Evolutionary conservation across 2,113 vertebrate species (phyloP).

Genomic region (Glaucidium brasilianum): DNA sequence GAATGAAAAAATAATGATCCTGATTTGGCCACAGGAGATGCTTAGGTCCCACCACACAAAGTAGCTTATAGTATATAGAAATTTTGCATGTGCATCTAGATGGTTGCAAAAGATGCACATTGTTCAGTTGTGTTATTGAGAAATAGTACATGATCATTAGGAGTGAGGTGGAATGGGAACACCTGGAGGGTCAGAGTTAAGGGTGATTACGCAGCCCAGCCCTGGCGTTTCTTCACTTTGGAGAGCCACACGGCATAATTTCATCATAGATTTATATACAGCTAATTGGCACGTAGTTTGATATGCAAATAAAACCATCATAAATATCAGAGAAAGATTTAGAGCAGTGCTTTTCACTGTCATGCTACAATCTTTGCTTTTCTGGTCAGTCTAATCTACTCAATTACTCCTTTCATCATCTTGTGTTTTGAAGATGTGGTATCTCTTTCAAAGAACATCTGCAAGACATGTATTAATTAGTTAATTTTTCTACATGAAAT

Average conservation of each 20-base stretch:
- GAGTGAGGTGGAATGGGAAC: background rate
- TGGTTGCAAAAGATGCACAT: background rate
- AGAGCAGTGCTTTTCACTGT: background rate
- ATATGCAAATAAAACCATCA: conserved; percentile 29
- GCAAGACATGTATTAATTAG: conserved; percentile 1
- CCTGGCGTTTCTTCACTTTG: background rate
- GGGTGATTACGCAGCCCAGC: conserved; percentile 24
- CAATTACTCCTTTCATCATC: conserved; percentile 19
- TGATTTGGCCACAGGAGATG: background rate
- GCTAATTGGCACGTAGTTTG: conserved; percentile 15
- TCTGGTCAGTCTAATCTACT: conserved; percentile 32
- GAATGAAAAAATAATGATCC: background rate
- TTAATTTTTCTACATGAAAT: background rate
- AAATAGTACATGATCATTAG: background rate
- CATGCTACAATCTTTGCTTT: conserved; percentile 12
- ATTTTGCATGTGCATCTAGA: background rate
- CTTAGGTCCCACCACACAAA: background rate
- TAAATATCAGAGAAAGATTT: conserved; percentile 20
- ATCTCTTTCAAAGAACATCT: conserved; percentile 32
- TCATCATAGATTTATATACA: background rate
- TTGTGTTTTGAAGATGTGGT: background rate
- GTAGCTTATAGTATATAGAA: background rate
- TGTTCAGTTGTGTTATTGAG: background rate
- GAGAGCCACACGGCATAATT: background rate
- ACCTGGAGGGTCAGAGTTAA: conserved; percentile 29